Conservation (phyloP, 2,797 vertebrate species). For the Acrossocheilus wenchowensis region DNA sequence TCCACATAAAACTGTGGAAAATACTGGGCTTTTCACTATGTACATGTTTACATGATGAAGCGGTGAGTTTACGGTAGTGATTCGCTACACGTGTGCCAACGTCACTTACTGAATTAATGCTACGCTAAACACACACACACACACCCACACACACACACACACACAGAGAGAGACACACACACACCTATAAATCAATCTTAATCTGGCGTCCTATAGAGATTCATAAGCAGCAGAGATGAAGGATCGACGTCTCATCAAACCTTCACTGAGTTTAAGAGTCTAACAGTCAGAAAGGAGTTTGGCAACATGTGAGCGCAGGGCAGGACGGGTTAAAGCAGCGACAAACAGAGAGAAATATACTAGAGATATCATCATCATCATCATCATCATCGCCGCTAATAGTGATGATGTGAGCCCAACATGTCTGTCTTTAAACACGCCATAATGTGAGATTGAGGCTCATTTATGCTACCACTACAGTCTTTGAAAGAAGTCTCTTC, state of each 20-base stretch:
- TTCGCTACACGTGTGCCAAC: slow-evolving; percentile 67
- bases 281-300: slow-evolving; percentile 56
- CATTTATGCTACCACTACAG: too few relatives aligned
- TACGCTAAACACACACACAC: slow-evolving; percentile 43
- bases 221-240: slow-evolving; percentile 52
- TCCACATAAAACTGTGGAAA: slow-evolving; percentile 91
- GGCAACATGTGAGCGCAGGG: slow-evolving; percentile 38
- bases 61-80: slow-evolving; percentile 65
- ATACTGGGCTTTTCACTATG: slow-evolving; percentile 68
- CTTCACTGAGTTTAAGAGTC: slow-evolving; percentile 41
- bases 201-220: slow-evolving; percentile 43
- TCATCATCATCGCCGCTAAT: not conserved
- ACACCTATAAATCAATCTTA: slow-evolving; percentile 42
- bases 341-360: slow-evolving; percentile 18
- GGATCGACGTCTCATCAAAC: slow-evolving; percentile 28
- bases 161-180: not conserved
- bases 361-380: not conserved
- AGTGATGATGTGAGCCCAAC: not conserved
- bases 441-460: too few relatives aligned
- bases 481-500: too few relatives aligned
- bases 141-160: not conserved
- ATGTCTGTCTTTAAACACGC: not conserved
- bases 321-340: slow-evolving; percentile 41
- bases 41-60: slow-evolving; percentile 71
- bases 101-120: slow-evolving; percentile 64